Base-by-base conservation (phyloP, 2,888 invertebrate genomes). In the Sipha maydis region DNA sequence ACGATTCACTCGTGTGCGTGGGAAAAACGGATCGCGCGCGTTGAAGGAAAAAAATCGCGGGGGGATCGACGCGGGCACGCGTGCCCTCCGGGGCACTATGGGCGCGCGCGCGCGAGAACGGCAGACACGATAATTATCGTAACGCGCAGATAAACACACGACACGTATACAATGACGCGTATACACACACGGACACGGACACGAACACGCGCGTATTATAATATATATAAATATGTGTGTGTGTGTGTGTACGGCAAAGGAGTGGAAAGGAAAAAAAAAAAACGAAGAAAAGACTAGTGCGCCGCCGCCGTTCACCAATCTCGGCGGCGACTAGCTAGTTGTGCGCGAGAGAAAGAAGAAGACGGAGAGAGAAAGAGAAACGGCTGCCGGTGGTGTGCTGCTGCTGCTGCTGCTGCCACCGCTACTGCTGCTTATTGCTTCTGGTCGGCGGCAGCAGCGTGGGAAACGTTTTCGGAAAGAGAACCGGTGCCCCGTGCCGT, bases 341-440 rank as follows among this genome's bases (percentile, higher is more conserved):
- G 0, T 19, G 54, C 91, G 79, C n/a, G 41, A 71, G 93, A 93
- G 93, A 93, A 48, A 14, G 61, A 73, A 67, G 38, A 38, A 38
- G 38, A 38, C 3, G 38, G 38, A 48, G 48, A 48, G 80, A 41
- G 84, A 73, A 61, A 80, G 78, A 48, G 28, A 85, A 71, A 69
- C 78, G 78, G 85, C 79, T 69, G 86, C 85, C 54, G 79, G 25
- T 77, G 85, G 78, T 71, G 78, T 41, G 41, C 41, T 34, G 41
- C 41, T 31, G 48, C 67, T 31, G 48, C 67, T 61, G 61, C 34
- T 34, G 56, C 75, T 34, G 8, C 56, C 34, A 73, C 73, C n/a
- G 41, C 38, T 34, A 73, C 83, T 28, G 83, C 83, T 56, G 34
- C 31, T 77, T 5, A 25, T 86, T 88, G 80, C 88, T 82, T 41